These are phyloP conservation scores for Parotia lawesii DNA, from an alignment of 2,113 vertebrate species.

Conservation along the genomic window DNA sequence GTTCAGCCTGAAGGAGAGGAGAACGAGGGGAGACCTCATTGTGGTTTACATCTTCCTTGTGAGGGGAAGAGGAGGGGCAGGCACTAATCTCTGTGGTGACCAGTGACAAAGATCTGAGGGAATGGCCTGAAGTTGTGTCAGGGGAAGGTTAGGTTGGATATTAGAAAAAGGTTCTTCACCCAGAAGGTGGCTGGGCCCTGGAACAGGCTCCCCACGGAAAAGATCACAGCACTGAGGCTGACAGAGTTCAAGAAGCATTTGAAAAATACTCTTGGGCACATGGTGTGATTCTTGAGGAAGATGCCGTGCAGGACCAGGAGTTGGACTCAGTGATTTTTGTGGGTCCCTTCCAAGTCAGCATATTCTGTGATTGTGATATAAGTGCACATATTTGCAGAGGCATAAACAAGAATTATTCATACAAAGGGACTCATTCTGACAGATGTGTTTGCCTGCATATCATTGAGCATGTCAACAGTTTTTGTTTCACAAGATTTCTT, in stretches of 20 bases:
- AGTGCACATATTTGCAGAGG: neutral
- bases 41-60: neutral
- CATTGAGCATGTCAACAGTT: neutral
- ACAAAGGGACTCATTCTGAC: neutral
- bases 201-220: neutral
- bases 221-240: rapidly evolving
- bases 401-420: neutral
- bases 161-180: neutral
- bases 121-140: neutral
- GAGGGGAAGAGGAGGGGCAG: neutral
- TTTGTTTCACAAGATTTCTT: neutral
- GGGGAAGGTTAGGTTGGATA: neutral
- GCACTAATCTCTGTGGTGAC: too few species aligned
- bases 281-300: neutral
- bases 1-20: neutral
- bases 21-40: neutral
- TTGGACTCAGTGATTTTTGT: rapidly evolving
- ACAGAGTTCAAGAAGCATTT: neutral
- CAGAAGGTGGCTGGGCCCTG: neutral
- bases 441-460: neutral
- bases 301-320: neutral
- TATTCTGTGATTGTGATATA: neutral
- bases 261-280: rapidly evolving
- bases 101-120: neutral
- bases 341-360: neutral